Evolutionary conservation across 2,113 vertebrate species (phyloP), one percentile per base, ranked within the genome.

Genomic region (Terrapene triunguis): DNA sequence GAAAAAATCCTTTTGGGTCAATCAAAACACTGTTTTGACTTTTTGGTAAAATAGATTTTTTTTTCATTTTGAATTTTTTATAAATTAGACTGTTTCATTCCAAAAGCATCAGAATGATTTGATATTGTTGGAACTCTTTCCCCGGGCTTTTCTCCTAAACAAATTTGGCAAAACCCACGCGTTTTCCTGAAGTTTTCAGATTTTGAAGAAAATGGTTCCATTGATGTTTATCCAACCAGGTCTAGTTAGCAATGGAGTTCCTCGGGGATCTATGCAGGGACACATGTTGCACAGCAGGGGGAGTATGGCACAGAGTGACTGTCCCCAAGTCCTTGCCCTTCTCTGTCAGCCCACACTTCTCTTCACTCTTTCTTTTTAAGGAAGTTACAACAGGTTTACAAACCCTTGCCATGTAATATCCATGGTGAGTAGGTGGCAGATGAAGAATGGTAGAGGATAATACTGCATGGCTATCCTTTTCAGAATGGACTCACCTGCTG

Each of bases 381-480:
- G 57, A 27, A 62, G 57, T 62, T 62, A 29, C 32, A 62, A 62
- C 12, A 59, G 25, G 57, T 32, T 59, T 59, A 59, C 57, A 59
- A 32, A 59, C 5, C 27, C 27, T 59, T 59, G 27, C 57, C 27
- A 6, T 29, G 11, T 59, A 59, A 32, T 59, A 32, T 29, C 57
- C 5, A 29, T 59, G 57, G 14, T 24, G 82, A 83, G 1, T 80
- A 13, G 6, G 22, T 32, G 84, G 25, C 10, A 69, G 90, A 42
- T 4, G 4, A 10, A 38, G 6, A n/a, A 4, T 0, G n/a, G 62
- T 27, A 47, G 48, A 47, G 65, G 4, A 21, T 0, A 1, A 47
- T 0, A 0, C 24, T 85, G 57, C 29, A 57, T 17, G 38, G 44
- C 22, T 38, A 50, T 51, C 48, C 44, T 80, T 89, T 55, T 38